Base-by-base conservation (phyloP, 2,797 vertebrate genomes). In the Microchirus variegatus region DNA sequence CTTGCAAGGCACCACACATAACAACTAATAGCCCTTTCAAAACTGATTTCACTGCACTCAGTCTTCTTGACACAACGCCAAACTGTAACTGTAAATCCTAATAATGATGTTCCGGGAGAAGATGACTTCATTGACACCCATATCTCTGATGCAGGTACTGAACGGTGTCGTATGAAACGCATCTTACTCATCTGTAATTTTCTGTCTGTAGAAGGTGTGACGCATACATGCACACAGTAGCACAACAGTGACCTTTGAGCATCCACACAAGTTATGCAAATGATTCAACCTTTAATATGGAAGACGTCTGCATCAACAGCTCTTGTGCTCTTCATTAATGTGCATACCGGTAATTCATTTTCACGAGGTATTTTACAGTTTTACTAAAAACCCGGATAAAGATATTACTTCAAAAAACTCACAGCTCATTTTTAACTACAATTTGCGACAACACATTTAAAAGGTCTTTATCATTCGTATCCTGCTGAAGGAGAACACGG, bases 11-110 rank as follows among this genome's bases (percentile, higher is more conserved):
- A 48, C 44, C 35, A 10, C 18, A 53, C 48, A 52, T 70, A 82
- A 75, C 75, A 77, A 77, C 43, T 76, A 78, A 84, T 62, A 65
- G 69, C 16, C 59, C 65, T 67, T 80, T 83, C 61, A 70, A 67
- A 65, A 48, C 50, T 37, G 38, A 41, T 48, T 72, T 71, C 26
- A 18, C 70, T n/a, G 66, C 70, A 65, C 63, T 84, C 42, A 26
- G 50, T 90, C 82, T 86, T 87, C 63, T 59, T 85, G 77, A 85
- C 75, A 82, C 55, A 68, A 83, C 69, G 74, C 50, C n/a, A n/a
- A n/a, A n/a, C n/a, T n/a, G n/a, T n/a, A n/a, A n/a, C n/a, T n/a
- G n/a, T 78, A 82, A 82, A 87, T 65, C 77, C 58, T 54, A 73
- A 22, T 77, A 86, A 87, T 84, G 40, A 48, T 17, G 43, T 49